phyloP scores from a whole-genome alignment of 64 coral and sea anemone genomes.

The Dendrophyllia cribrosa region DNA sequence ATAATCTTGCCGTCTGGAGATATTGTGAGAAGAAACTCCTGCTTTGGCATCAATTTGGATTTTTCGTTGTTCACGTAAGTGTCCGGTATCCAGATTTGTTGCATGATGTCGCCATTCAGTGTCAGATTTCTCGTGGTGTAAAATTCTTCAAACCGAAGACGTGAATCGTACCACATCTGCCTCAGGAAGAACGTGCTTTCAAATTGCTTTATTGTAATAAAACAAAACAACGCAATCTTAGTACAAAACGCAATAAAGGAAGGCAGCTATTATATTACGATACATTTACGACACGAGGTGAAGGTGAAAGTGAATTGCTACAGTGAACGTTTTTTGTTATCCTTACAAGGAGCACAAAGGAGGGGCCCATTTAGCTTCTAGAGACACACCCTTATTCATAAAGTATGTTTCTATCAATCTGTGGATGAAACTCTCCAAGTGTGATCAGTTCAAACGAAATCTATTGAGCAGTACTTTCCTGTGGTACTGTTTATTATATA shows the following conservation, averaged over 20 bases:
- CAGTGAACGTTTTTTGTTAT: no score
- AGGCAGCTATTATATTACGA: no score
- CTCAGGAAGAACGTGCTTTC: conserved; percentile 85
- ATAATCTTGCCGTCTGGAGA: conserved; percentile 63
- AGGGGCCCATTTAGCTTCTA: no score
- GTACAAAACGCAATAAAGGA: background rate
- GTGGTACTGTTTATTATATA: no score
- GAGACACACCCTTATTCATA: no score
- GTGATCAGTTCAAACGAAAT: no score
- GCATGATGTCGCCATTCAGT: conserved; percentile 78
- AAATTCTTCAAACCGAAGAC: conserved; percentile 57
- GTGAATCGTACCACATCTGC: conserved; percentile 75
- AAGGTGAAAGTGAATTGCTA: no score
- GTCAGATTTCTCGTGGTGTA: conserved; percentile 81
- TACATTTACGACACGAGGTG: no score
- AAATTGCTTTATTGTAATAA: conserved; percentile 67
- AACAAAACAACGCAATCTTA: background rate
- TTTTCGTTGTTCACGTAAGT: conserved; percentile 93
- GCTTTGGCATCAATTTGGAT: conserved; percentile 62
- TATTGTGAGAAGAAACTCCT: conserved; percentile 80
- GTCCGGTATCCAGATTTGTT: conserved; percentile 90
- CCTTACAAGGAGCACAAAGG: no score
- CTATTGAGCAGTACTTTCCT: no score
- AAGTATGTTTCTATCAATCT: no score
- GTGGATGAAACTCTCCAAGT: no score